A percentile compares a stretch with the other conserved stretches of the same genome.
phyloP scores from a whole-genome alignment of 2,888 invertebrate species.

The Trichogramma dendrolimi region DNA sequence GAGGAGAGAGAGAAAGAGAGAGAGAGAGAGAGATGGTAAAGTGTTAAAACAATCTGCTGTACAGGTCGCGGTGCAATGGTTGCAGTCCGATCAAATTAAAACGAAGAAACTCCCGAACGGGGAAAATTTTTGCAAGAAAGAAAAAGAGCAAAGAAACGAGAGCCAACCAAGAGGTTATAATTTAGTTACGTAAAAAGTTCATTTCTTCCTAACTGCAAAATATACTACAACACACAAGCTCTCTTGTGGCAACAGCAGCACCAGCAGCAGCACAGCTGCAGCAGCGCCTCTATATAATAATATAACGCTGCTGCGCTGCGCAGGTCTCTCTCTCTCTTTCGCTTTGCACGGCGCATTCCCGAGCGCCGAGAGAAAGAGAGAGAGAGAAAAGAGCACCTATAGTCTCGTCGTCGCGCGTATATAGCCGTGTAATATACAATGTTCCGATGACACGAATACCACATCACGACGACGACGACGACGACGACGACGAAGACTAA shows the following conservation, averaged over 20 bases:
- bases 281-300: conserved; percentile 21
- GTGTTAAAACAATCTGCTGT: conserved; percentile 13
- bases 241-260: neutral
- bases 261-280: neutral
- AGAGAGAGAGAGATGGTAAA: conserved; percentile 15
- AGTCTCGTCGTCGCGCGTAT: too few relatives aligned
- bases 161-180: too few relatives aligned
- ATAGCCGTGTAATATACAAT: too few relatives aligned
- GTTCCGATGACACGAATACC: too few relatives aligned
- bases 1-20: conserved; percentile 16
- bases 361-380: conserved; percentile 8
- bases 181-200: too few relatives aligned
- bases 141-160: too few relatives aligned
- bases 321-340: neutral
- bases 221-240: too few relatives aligned
- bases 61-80: conserved; percentile 26
- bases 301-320: neutral
- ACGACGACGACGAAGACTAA: neutral
- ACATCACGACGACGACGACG: neutral
- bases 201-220: too few relatives aligned
- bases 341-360: conserved; percentile 9
- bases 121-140: too few relatives aligned
- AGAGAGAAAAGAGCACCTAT: conserved; percentile 2
- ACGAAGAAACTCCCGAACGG: neutral
- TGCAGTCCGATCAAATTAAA: neutral